phyloP scores from a whole-genome alignment of 1,140 invertebrate genomes.

The Zaprionus lachaisei region DNA sequence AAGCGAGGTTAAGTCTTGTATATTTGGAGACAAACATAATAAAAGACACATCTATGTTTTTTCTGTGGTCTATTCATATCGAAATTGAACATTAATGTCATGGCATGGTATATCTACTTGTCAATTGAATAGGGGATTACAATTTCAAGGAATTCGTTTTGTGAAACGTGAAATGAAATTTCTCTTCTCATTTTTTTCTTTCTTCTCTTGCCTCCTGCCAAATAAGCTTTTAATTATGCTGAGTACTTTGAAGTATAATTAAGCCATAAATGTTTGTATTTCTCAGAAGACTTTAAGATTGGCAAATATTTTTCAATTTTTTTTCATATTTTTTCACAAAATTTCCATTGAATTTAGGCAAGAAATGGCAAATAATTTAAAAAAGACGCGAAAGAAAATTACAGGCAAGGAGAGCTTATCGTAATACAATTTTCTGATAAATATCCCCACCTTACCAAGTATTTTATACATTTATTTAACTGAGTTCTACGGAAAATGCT shows the following conservation, averaged over 20 bases:
- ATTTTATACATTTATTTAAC: neutral
- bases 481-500: neutral
- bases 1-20: neutral
- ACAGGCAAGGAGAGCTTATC: too few relatives aligned
- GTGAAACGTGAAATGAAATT: conserved; percentile 3
- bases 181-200: neutral
- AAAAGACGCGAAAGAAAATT: neutral
- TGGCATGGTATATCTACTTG: neutral
- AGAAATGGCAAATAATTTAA: neutral
- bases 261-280: neutral
- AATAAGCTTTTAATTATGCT: conserved; percentile 4
- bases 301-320: neutral
- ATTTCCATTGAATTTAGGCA: neutral
- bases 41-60: conserved; percentile 1
- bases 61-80: neutral
- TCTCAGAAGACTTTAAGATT: neutral
- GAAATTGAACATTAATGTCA: conserved; percentile 1
- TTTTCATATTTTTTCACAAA: neutral
- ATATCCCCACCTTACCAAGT: neutral
- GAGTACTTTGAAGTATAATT: conserved; percentile 23
- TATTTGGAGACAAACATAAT: neutral
- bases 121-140: conserved; percentile 2
- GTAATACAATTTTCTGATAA: neutral
- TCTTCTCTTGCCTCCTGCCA: neutral
- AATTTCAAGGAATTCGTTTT: conserved; percentile 16